phyloP scores from a whole-genome alignment of 2,113 vertebrate genomes.

The Pardalotus punctatus region DNA sequence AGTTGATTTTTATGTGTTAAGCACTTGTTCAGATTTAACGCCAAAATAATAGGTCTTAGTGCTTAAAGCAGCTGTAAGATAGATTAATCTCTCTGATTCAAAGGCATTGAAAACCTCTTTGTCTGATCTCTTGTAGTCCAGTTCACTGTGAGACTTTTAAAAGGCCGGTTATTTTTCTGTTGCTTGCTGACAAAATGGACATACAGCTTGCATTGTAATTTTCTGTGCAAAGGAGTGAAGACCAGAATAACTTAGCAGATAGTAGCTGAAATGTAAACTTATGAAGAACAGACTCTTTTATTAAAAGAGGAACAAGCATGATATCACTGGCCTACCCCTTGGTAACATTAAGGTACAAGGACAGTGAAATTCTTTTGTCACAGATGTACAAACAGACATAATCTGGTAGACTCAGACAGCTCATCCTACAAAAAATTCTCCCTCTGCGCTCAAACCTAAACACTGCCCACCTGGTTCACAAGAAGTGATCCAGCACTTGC shows the following conservation, averaged over 20 bases:
- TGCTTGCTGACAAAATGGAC: background rate
- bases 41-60: background rate
- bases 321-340: fast-evolving
- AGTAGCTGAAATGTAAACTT: background rate
- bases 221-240: background rate
- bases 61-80: background rate
- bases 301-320: background rate
- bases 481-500: background rate
- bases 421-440: background rate
- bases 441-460: background rate
- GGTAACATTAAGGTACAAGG: background rate
- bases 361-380: background rate
- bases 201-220: background rate
- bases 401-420: background rate
- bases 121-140: background rate
- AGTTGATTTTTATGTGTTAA: background rate
- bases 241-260: background rate
- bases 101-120: background rate
- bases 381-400: background rate
- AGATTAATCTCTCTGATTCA: background rate
- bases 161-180: background rate
- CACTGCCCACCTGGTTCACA: background rate
- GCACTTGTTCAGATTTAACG: background rate
- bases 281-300: background rate
- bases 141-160: background rate